These are phyloP conservation scores for Meloidogyne chitwoodi DNA, from an alignment of 1,140 invertebrate genomes.

Conservation along the genomic window DNA sequence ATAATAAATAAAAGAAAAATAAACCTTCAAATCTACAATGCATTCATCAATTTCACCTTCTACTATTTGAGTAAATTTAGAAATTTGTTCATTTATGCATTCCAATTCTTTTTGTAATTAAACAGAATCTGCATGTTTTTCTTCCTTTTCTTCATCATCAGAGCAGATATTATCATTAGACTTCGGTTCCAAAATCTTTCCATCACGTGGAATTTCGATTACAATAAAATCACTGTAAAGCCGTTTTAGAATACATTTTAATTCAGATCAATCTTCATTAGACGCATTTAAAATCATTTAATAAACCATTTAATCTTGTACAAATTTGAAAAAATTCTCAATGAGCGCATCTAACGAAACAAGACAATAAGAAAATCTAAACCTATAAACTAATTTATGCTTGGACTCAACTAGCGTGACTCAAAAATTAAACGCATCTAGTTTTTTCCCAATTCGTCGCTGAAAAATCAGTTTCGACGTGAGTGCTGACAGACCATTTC, in stretches of 20 bases:
- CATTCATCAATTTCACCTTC: not conserved
- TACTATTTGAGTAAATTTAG: not conserved
- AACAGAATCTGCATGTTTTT: not conserved
- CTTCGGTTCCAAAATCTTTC: not conserved
- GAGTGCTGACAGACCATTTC: too few relatives aligned
- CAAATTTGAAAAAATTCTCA: too few relatives aligned
- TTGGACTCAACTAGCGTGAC: too few relatives aligned
- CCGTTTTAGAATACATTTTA: constrained; percentile 17
- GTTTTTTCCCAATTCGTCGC: too few relatives aligned
- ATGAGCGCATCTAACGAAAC: too few relatives aligned
- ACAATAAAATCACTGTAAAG: constrained; percentile 27
- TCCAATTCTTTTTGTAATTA: not conserved
- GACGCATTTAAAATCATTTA: too few relatives aligned
- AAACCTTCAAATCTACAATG: constrained; percentile 12
- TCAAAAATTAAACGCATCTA: too few relatives aligned
- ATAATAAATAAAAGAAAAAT: not conserved
- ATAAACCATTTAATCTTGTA: too few relatives aligned
- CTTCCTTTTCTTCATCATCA: not conserved
- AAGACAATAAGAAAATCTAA: too few relatives aligned
- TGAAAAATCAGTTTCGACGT: too few relatives aligned
- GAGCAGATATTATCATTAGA: not conserved
- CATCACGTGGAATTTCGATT: constrained; percentile 11
- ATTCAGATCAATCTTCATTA: not conserved
- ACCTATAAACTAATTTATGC: too few relatives aligned
- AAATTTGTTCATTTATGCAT: not conserved